Base-by-base conservation (phyloP, 2,113 vertebrate species). In the Ameiurus melas region DNA sequence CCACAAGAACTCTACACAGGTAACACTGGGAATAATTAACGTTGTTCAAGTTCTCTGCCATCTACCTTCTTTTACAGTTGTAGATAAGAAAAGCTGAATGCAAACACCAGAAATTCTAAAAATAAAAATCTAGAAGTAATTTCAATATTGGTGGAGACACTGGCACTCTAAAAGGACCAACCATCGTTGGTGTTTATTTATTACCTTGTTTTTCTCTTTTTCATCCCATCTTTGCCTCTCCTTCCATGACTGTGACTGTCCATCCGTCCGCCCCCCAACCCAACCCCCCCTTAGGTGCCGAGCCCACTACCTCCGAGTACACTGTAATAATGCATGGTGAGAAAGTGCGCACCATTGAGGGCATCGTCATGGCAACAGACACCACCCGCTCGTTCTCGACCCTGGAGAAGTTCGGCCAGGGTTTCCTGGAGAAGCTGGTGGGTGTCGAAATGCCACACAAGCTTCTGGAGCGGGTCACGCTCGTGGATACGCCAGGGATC, bases 361-460 rank as follows among this genome's bases (percentile, higher is more conserved):
- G 98, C 78, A 99, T 99, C 0, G 98, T 99, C 66, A 99, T 99
- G 99, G 99, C 99, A 51, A 98, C 98, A 0, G 98, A 99, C 94
- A 99, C 97, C 0, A 92, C 97, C 19, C 97, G 98, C 73, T 99
- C 98, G 82, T 99, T 99, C 93, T 99, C 98, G 0, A 97, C 98
- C 1, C 94, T 99, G 47, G 98, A 99, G 93, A 99, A 99, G 91
- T 99, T 99, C 91, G 99, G 99, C 27, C 99, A 99, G 95, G 98
- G 97, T 91, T 99, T 99, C 92, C 93, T 99, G 91, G 99, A 99
- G 93, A 99, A 98, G 94, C 95, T 99, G 90, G 96, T 99, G 3
- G 99, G 99, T 64, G 97, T 99, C 0, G 98, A 99, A 92, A 97
- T 99, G 94, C 98, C 98, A 30, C 98, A 99, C 94, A 99, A 98